A percentile compares a stretch with the other conserved stretches of the same genome.
These are phyloP conservation scores for Hiodon alosoides DNA, from an alignment of 2,113 vertebrate species.

Conservation along the genomic window DNA sequence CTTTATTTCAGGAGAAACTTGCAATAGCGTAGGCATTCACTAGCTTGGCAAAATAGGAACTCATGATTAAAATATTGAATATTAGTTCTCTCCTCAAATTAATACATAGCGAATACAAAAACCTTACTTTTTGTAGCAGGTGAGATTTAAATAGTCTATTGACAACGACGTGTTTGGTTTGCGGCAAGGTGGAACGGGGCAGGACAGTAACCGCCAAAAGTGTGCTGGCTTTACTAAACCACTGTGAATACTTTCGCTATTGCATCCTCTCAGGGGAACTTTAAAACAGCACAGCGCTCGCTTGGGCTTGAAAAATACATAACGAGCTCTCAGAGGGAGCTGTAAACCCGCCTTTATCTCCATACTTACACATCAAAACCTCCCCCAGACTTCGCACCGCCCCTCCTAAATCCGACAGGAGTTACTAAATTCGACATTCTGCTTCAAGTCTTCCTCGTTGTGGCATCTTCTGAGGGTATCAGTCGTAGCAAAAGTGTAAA, in stretches of 20 bases:
- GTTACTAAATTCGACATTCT: constrained; percentile 40
- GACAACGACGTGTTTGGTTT: constrained; percentile 2
- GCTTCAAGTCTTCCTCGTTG: constrained; percentile 31
- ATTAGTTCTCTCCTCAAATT: not conserved
- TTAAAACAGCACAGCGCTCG: constrained; percentile 24
- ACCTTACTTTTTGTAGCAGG: not conserved
- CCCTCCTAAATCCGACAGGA: constrained; percentile 42
- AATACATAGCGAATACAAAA: not conserved
- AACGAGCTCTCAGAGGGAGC: constrained; percentile 11
- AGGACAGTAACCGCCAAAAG: constrained; percentile 48
- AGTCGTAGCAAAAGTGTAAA: constrained; percentile 15
- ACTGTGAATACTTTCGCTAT: constrained; percentile 56
- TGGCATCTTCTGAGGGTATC: constrained; percentile 32
- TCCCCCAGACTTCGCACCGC: constrained; percentile 41
- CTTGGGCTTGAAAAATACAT: constrained; percentile 29
- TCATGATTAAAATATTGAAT: not conserved
- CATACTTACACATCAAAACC: constrained; percentile 34
- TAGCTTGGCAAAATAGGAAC: not conserved
- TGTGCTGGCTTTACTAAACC: constrained; percentile 34
- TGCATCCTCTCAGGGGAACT: constrained; percentile 57
- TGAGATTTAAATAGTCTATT: no score
- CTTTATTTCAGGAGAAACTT: not conserved
- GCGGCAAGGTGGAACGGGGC: constrained; percentile 22
- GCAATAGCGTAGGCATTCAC: not conserved
- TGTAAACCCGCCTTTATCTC: constrained; percentile 40